phyloP scores from a whole-genome alignment of 2,113 vertebrate species.

The Arenaria interpres region DNA sequence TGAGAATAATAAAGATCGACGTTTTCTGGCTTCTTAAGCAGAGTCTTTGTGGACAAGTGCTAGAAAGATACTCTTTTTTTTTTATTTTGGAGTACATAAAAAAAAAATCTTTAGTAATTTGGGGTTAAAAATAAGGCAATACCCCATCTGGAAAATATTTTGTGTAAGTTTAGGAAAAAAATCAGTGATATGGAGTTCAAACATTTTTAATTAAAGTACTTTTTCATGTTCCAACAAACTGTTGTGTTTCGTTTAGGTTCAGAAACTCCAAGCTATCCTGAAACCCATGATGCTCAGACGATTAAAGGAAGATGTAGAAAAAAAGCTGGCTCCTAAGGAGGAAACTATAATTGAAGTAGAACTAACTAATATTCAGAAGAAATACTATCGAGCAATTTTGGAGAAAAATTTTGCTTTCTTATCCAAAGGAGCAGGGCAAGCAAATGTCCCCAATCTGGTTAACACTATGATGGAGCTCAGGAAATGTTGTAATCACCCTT shows the following conservation, averaged over 20 bases:
- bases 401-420: slow-evolving; percentile 98
- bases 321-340: slow-evolving; percentile 96
- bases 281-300: slow-evolving; percentile 99
- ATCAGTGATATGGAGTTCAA: fast-evolving
- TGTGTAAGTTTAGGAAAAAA: not conserved
- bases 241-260: slow-evolving; percentile 80
- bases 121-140: not conserved
- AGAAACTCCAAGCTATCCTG: slow-evolving; percentile 95
- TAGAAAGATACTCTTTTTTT: not conserved
- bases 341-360: slow-evolving; percentile 99
- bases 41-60: not conserved
- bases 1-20: not conserved
- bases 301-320: slow-evolving; percentile 98
- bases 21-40: not conserved
- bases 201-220: not conserved
- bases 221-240: not conserved
- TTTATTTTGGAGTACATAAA: not conserved
- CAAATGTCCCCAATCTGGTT: slow-evolving; percentile 96
- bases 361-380: slow-evolving; percentile 99
- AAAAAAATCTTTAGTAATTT: not conserved
- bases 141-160: not conserved
- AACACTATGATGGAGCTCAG: slow-evolving; percentile 99
- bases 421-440: slow-evolving; percentile 94
- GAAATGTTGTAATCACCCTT: slow-evolving; percentile 98
- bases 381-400: slow-evolving; percentile 96